Evolutionary conservation across 2,888 invertebrate species (phyloP), one percentile per base, ranked within the genome.

Genomic region (Sesia apiformis): DNA sequence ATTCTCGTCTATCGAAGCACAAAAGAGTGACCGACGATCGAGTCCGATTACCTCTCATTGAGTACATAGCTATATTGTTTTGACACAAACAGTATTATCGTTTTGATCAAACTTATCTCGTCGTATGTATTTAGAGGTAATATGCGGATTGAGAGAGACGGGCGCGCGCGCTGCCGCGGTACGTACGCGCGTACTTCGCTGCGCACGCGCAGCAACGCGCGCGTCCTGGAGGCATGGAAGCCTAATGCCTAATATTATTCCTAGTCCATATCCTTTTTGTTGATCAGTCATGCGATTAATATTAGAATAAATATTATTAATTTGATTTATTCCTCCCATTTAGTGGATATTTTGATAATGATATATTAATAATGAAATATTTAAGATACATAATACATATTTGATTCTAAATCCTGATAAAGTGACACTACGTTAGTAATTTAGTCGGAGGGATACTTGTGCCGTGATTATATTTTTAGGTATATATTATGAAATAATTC

Each of bases 381-480:
- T 89, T 89, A 89, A 89, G 89, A 88, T 87, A 87, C 89, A 89
- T 89, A 87, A 89, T 89, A 89, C 89, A 89, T 89, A 89, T 88
- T 89, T 88, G 89, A 89, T 89, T 89, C 88, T 89, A 89, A 89
- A 89, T 89, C 89, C 89, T 88, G 89, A 88, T 88, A 89, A 89
- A 86, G 87, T 87, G 87, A 88, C 88, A 89, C 88, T 88, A 89
- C 81, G 81, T 89, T 86, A 87, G 89, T 88, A 86, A 85, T 85
- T 87, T 89, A 89, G 88, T 89, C 89, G 89, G 89, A 88, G 89
- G 89, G 89, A 89, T 89, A 89, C 89, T 88, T 89, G 89, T 89
- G 90, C 89, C 89, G 89, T 89, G 89, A 89, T 89, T 89, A 89
- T 89, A 89, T 89, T 89, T 89, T 88, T 89, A 89, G 88, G 89